A percentile compares a stretch with the other conserved stretches of the same genome.
Evolutionary conservation across 2,888 invertebrate species (phyloP).

Genomic region (Agonopterix subpropinquella): DNA sequence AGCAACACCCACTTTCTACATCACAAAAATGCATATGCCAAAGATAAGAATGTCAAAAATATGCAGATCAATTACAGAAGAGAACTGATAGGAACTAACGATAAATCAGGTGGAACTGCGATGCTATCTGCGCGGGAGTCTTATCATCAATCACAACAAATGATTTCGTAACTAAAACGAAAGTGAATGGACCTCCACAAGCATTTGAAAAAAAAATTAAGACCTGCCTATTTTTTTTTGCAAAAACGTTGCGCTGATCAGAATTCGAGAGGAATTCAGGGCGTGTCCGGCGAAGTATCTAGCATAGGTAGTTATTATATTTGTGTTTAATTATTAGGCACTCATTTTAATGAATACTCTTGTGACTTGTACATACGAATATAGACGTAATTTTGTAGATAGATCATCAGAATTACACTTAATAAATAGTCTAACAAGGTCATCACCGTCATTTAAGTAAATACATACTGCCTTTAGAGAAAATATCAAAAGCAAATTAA

Average conservation of each 20-base stretch:
- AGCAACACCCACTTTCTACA: too few species aligned
- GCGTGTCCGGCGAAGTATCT: not conserved
- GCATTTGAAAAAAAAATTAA: not conserved
- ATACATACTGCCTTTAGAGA: too few species aligned
- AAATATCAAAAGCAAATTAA: too few species aligned
- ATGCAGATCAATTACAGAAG: slow-evolving; percentile 18
- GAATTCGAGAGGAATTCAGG: slow-evolving; percentile 1
- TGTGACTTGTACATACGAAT: too few species aligned
- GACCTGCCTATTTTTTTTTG: not conserved
- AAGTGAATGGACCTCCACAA: slow-evolving; percentile 26
- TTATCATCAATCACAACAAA: slow-evolving; percentile 35
- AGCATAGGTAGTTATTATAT: too few species aligned
- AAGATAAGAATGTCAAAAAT: slow-evolving; percentile 22
- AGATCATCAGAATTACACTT: too few species aligned
- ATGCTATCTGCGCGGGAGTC: slow-evolving; percentile 31
- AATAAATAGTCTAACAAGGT: too few species aligned
- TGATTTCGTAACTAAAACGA: slow-evolving; percentile 29
- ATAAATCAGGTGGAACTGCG: slow-evolving; percentile 11
- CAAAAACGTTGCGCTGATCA: not conserved
- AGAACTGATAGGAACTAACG: not conserved
- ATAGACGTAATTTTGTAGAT: too few species aligned
- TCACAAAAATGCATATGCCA: slow-evolving; percentile 6
- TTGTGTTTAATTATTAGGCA: too few species aligned
- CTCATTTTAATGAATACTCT: too few species aligned
- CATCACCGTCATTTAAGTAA: too few species aligned